phyloP scores from a whole-genome alignment of 2,888 invertebrate genomes.

The Tiliacea citrago region DNA sequence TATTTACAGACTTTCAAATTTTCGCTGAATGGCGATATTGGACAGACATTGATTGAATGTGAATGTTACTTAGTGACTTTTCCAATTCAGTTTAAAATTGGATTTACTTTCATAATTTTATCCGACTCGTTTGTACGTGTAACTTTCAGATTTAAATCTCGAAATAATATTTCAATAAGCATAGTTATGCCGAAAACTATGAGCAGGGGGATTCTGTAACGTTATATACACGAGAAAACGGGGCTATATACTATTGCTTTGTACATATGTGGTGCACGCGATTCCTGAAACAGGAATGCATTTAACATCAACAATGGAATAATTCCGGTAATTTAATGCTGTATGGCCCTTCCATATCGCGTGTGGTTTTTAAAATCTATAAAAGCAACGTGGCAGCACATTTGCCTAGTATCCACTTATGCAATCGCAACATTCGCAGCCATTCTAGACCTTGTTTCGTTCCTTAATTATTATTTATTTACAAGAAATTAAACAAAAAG shows the following conservation, averaged over 20 bases:
- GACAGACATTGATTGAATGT: constrained; percentile 30
- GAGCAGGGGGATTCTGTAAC: constrained; percentile 2
- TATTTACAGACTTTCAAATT: constrained; percentile 36
- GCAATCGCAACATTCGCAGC: constrained; percentile 24
- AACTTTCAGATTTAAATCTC: constrained; percentile 48
- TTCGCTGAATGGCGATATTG: constrained; percentile 19
- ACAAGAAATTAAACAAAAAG: neutral
- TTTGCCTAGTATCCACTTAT: constrained; percentile 45
- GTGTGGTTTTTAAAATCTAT: constrained; percentile 80
- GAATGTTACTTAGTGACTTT: constrained; percentile 26
- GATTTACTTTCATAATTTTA: constrained; percentile 46
- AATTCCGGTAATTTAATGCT: constrained; percentile 86
- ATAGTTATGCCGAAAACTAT: constrained; percentile 8
- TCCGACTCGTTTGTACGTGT: constrained; percentile 1
- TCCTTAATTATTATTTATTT: constrained; percentile 39
- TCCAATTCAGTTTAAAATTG: constrained; percentile 40
- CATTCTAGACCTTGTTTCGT: constrained; percentile 27
- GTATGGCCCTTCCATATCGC: constrained; percentile 80
- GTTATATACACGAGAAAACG: constrained; percentile 3
- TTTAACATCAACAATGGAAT: constrained; percentile 85
- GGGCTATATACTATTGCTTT: constrained; percentile 64
- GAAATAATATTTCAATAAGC: constrained; percentile 30
- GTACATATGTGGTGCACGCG: constrained; percentile 80
- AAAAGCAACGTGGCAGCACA: constrained; percentile 57
- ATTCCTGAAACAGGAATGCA: constrained; percentile 85